Evolutionary conservation across 1,140 invertebrate genomes (phyloP).

Genomic region (Pseudomyrmex sp.): DNA sequence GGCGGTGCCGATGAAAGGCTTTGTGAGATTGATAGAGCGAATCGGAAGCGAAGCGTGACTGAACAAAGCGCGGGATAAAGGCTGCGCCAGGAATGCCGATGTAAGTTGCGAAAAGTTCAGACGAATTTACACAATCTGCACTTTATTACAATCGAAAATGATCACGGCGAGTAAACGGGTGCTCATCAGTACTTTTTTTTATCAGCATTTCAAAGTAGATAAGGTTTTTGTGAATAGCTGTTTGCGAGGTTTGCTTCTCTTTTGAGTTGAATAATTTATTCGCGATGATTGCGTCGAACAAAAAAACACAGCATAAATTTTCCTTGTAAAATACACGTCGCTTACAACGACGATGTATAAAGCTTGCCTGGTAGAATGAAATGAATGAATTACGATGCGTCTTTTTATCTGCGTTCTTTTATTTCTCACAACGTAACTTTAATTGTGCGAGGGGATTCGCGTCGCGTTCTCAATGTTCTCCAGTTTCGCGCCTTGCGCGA

Average conservation of each 20-base stretch:
- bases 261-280: slow-evolving; percentile 27
- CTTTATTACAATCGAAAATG: slow-evolving; percentile 45
- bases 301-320: slow-evolving; percentile 30
- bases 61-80: slow-evolving; percentile 61
- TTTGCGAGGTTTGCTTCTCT: neutral
- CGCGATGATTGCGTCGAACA: neutral
- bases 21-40: slow-evolving; percentile 67
- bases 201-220: neutral
- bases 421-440: slow-evolving; percentile 39
- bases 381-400: slow-evolving; percentile 65
- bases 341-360: slow-evolving; percentile 39
- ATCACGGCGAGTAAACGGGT: slow-evolving; percentile 3
- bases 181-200: neutral
- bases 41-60: slow-evolving; percentile 51
- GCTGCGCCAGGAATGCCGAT: slow-evolving; percentile 25
- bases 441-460: slow-evolving; percentile 38
- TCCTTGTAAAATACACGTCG: slow-evolving; percentile 31
- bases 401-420: slow-evolving; percentile 16
- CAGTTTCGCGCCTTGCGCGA: neutral
- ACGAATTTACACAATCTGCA: slow-evolving; percentile 32
- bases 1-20: slow-evolving; percentile 63
- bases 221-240: slow-evolving; percentile 10
- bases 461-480: neutral
- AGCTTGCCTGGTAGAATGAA: slow-evolving; percentile 57
- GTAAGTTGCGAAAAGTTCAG: slow-evolving; percentile 55